These are phyloP conservation scores for Altica lythri DNA, from an alignment of 2,888 invertebrate genomes.

Conservation along the genomic window DNA sequence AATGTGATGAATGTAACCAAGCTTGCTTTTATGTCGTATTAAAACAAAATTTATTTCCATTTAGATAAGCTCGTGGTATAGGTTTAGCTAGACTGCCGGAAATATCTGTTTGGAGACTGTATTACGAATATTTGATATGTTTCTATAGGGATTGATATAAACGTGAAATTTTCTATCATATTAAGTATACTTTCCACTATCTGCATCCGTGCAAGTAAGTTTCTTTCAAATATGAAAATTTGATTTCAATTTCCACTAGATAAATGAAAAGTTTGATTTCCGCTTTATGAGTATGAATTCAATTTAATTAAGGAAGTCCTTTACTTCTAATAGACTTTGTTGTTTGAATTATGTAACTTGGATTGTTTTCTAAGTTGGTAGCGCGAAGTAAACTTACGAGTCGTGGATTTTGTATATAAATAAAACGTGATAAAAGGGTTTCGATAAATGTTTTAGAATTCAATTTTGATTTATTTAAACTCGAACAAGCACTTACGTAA, in stretches of 20 bases:
- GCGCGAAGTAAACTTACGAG: slow-evolving; percentile 7
- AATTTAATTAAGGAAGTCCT: slow-evolving; percentile 7
- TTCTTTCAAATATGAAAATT: slow-evolving; percentile 1
- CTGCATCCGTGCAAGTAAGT: not conserved
- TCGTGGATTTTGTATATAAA: no score
- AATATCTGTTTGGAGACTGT: no score
- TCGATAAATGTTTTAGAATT: no score
- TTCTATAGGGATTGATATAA: no score
- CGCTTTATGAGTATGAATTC: not conserved
- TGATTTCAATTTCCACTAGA: slow-evolving; percentile 8
- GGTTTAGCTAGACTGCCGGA: no score
- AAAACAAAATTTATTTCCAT: slow-evolving; percentile 22
- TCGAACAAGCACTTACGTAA: no score
- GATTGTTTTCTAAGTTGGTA: not conserved
- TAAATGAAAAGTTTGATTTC: slow-evolving; percentile 8
- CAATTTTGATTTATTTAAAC: no score
- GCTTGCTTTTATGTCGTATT: slow-evolving; percentile 22
- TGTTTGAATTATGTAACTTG: slow-evolving; percentile 6
- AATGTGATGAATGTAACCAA: slow-evolving; percentile 19
- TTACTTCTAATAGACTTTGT: not conserved
- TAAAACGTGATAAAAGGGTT: no score
- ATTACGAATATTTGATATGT: no score
- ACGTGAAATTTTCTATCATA: no score
- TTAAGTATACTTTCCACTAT: no score
- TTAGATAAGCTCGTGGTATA: slow-evolving; percentile 17